phyloP scores from a whole-genome alignment of 2,888 invertebrate species.

The Ethmia dodecea region DNA sequence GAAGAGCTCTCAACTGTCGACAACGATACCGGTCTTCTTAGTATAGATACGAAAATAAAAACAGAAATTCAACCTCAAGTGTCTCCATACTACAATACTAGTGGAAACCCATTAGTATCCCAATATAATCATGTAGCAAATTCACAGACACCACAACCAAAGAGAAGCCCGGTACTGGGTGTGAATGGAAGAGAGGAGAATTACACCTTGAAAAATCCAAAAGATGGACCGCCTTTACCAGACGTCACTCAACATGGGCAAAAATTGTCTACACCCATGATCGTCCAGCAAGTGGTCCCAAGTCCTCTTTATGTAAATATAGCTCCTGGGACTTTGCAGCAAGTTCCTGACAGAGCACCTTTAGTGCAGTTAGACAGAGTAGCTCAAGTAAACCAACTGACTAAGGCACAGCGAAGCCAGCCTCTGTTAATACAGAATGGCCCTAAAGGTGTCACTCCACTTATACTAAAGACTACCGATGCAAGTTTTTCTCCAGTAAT shows the following conservation, averaged over 20 bases:
- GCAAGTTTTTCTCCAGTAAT: slow-evolving; percentile 78
- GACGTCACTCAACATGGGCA: slow-evolving; percentile 52
- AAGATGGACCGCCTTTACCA: slow-evolving; percentile 36
- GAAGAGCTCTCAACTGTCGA: slow-evolving; percentile 58
- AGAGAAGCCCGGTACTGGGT: slow-evolving; percentile 47
- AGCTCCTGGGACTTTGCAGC: slow-evolving; percentile 48
- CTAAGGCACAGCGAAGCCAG: slow-evolving; percentile 41
- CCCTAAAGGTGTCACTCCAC: slow-evolving; percentile 52
- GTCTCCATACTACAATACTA: slow-evolving; percentile 45
- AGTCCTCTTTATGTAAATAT: slow-evolving; percentile 65
- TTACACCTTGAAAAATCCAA: slow-evolving; percentile 41
- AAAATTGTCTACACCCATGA: slow-evolving; percentile 45
- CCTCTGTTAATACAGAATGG: slow-evolving; percentile 58
- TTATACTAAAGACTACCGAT: slow-evolving; percentile 62
- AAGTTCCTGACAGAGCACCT: slow-evolving; percentile 44
- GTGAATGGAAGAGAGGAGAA: slow-evolving; percentile 47
- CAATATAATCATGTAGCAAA: slow-evolving; percentile 49
- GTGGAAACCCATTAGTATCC: slow-evolving; percentile 59
- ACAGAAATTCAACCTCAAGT: slow-evolving; percentile 43
- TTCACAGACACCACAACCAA: slow-evolving; percentile 31
- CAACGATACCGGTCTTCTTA: slow-evolving; percentile 44
- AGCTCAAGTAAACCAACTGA: slow-evolving; percentile 36
- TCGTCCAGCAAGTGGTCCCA: slow-evolving; percentile 61
- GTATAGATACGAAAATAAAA: slow-evolving; percentile 46
- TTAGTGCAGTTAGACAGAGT: slow-evolving; percentile 46